Conservation (phyloP, 2,888 invertebrate genomes). For the Hymenopus coronatus region DNA sequence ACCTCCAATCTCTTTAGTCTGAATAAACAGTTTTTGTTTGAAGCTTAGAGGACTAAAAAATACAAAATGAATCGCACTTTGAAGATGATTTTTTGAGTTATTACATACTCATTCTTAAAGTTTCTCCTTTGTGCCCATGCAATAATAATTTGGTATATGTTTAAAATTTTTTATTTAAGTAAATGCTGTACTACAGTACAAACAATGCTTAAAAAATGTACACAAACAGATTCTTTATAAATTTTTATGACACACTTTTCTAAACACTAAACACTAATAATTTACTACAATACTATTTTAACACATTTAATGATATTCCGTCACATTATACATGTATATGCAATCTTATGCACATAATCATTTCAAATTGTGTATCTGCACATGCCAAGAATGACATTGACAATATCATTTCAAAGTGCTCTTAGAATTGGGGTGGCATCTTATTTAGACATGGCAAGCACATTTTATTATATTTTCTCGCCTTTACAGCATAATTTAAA, state of each 20-base stretch:
- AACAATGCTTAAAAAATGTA: constrained; percentile 17
- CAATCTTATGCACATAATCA: neutral
- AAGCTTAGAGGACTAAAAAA: neutral
- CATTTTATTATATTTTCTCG: neutral
- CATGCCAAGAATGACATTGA: neutral
- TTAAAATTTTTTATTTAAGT: neutral
- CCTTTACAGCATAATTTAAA: neutral
- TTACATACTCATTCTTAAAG: neutral
- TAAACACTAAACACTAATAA: neutral
- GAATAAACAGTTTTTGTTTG: no score
- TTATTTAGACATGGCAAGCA: neutral
- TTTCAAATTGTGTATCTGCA: neutral
- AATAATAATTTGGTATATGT: neutral
- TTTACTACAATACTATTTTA: neutral
- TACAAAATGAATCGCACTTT: neutral
- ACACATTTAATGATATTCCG: neutral
- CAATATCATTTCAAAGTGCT: neutral
- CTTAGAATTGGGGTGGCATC: neutral
- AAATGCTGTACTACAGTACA: constrained; percentile 6
- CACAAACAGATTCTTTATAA: neutral
- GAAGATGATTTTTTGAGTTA: neutral
- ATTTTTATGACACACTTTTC: neutral
- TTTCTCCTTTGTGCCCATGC: neutral
- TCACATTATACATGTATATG: neutral
- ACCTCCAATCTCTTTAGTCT: no score